Evolutionary conservation across 2,888 invertebrate genomes (phyloP).

Genomic region (Sinelater perroti): DNA sequence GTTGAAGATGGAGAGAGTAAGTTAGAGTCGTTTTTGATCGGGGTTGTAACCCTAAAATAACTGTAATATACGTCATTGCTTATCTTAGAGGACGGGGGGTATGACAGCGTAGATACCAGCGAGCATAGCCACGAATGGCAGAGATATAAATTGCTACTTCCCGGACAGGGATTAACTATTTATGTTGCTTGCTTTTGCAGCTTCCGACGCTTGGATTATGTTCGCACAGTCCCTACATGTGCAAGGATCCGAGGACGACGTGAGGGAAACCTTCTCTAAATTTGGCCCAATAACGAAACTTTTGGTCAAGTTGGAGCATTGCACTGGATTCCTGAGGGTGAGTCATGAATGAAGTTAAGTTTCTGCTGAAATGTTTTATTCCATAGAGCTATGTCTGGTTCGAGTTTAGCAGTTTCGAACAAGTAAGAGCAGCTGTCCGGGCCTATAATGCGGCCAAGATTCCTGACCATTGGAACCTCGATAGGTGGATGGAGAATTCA

Average conservation of each 20-base stretch:
- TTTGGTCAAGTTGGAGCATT: constrained; percentile 94
- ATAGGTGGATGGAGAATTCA: constrained; percentile 93
- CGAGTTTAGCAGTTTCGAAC: constrained; percentile 98
- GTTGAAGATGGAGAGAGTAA: constrained; percentile 91
- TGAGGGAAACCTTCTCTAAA: constrained; percentile 96
- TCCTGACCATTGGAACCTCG: constrained; percentile 91
- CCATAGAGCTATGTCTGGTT: constrained; percentile 93
- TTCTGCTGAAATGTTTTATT: too few relatives aligned
- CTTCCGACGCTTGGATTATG: constrained; percentile 99
- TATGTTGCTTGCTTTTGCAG: constrained; percentile 51
- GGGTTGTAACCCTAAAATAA: constrained; percentile 19
- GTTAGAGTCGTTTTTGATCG: constrained; percentile 59
- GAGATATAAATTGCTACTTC: constrained; percentile 81
- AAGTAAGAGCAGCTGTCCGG: constrained; percentile 94
- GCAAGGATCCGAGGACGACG: constrained; percentile 98
- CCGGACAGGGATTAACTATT: too few relatives aligned
- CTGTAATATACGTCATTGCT: too few relatives aligned
- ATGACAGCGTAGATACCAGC: constrained; percentile 64
- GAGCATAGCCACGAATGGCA: constrained; percentile 77
- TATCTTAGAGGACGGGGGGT: constrained; percentile 69
- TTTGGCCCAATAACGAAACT: constrained; percentile 98
- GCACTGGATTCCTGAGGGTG: constrained; percentile 94
- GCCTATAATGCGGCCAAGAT: constrained; percentile 90
- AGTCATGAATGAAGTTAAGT: constrained; percentile 1
- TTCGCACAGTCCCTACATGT: constrained; percentile 99